Evolutionary conservation across 2,113 vertebrate species (phyloP).

Genomic region (Vidua macroura): DNA sequence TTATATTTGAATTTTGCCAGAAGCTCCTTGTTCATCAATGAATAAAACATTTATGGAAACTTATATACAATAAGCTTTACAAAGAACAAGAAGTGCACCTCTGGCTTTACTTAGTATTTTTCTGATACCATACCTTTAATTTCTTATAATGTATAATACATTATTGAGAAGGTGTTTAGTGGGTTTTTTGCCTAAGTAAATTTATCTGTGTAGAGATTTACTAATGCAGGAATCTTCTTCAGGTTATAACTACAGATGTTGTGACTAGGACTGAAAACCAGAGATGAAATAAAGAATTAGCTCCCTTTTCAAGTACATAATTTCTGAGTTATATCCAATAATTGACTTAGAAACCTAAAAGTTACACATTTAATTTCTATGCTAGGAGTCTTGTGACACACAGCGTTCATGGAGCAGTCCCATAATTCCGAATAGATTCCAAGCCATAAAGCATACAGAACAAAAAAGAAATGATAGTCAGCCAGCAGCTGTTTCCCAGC

Average conservation of each 20-base stretch:
- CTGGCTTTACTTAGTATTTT: conserved; percentile 27
- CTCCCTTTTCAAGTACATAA: not conserved
- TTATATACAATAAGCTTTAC: not conserved
- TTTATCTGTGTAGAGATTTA: conserved; percentile 19
- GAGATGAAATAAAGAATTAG: conserved; percentile 23
- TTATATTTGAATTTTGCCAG: not conserved
- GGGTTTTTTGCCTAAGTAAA: not conserved
- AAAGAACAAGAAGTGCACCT: not conserved
- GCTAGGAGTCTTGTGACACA: not conserved
- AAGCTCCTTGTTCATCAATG: not conserved
- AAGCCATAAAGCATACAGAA: not conserved
- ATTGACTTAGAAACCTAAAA: not conserved
- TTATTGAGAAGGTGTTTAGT: not conserved
- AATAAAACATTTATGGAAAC: conserved; percentile 8
- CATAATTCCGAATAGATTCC: not conserved
- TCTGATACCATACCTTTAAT: not conserved
- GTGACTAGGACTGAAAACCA: conserved; percentile 11
- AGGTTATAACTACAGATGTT: not conserved
- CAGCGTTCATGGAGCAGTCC: not conserved
- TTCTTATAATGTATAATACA: not conserved
- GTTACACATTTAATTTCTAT: not conserved
- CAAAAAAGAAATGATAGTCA: not conserved
- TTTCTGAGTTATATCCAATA: not conserved
- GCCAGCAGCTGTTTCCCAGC: not conserved
- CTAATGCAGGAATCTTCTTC: not conserved